Evolutionary conservation across 1,140 invertebrate species (phyloP).

Genomic region (Saxidomus purpurata): DNA sequence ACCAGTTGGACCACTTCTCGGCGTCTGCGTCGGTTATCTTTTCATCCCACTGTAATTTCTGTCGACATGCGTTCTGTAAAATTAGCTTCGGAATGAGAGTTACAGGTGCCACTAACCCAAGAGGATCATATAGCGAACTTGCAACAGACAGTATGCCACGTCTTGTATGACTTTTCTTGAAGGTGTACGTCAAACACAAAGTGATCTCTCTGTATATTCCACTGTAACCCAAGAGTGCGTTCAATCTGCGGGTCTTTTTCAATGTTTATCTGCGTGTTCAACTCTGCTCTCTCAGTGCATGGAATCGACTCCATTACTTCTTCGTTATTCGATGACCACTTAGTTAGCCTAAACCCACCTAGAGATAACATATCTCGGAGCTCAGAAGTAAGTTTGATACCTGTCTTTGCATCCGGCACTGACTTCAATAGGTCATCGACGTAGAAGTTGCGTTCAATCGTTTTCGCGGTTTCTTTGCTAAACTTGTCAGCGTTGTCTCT

Average conservation of each 20-base stretch:
- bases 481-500: constrained; percentile 5
- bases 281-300: background rate
- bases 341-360: constrained; percentile 59
- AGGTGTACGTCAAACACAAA: constrained; percentile 51
- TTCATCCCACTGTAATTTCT: no score
- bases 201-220: constrained; percentile 46
- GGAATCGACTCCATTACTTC: constrained; percentile 54
- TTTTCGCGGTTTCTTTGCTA: constrained; percentile 16
- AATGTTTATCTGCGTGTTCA: background rate
- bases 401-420: constrained; percentile 2
- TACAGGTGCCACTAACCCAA: constrained; percentile 72
- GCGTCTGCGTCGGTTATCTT: constrained; percentile 16
- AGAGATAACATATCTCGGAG: background rate
- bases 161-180: constrained; percentile 9
- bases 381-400: constrained; percentile 31
- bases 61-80: constrained; percentile 69
- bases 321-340: constrained; percentile 54
- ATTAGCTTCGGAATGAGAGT: constrained; percentile 62
- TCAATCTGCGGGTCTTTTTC: constrained; percentile 25
- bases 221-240: constrained; percentile 62
- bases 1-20: constrained; percentile 44
- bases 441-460: constrained; percentile 63
- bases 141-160: constrained; percentile 64
- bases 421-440: constrained; percentile 67
- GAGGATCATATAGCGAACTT: constrained; percentile 74